phyloP scores from a whole-genome alignment of 2,113 vertebrate genomes.

The Sturnus vulgaris region DNA sequence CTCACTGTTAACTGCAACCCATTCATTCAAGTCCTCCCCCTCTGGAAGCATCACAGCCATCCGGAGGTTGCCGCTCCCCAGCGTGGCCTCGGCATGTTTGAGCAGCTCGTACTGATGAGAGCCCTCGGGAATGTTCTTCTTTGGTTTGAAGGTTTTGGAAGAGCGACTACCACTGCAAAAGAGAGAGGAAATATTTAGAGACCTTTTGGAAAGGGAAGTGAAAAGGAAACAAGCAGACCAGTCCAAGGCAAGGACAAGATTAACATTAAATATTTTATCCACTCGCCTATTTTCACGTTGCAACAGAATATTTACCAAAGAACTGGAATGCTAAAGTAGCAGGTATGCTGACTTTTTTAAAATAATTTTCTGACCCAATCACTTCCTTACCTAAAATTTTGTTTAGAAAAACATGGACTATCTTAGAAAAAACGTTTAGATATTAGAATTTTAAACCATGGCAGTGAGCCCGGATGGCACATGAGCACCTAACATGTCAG shows the following conservation, averaged over 20 bases:
- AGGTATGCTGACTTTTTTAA: neutral
- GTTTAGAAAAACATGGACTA: neutral
- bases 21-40: constrained; percentile 85
- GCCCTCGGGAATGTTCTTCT: constrained; percentile 87
- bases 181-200: neutral
- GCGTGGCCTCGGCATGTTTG: constrained; percentile 85
- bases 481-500: neutral
- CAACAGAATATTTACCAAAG: neutral
- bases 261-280: neutral
- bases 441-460: neutral
- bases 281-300: fast-evolving
- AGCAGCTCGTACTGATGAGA: constrained; percentile 87
- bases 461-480: neutral
- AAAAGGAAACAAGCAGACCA: neutral
- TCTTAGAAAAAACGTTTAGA: neutral
- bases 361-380: neutral
- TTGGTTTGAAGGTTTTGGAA: constrained; percentile 89
- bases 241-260: fast-evolving
- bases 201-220: neutral
- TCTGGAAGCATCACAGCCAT: constrained; percentile 88
- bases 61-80: constrained; percentile 84
- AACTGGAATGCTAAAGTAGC: neutral
- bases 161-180: constrained; percentile 80
- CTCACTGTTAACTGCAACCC: constrained; percentile 90
- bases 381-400: neutral